phyloP scores from a whole-genome alignment of 2,797 vertebrate species.

The Neosilurus hyrtlii region DNA sequence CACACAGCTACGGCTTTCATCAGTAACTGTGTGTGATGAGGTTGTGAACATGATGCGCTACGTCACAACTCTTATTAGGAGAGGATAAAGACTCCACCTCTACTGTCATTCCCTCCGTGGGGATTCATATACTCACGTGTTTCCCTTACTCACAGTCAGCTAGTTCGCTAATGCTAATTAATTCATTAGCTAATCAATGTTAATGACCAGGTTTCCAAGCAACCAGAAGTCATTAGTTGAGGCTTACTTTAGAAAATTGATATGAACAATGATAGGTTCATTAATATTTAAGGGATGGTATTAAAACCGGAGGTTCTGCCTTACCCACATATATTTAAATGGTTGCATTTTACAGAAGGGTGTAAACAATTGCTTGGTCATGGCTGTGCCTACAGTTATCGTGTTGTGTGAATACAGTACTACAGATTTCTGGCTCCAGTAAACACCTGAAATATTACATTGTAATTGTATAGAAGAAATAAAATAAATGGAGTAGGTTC shows the following conservation, averaged over 20 bases:
- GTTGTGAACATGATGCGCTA: neutral
- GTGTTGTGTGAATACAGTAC: neutral
- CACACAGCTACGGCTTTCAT: neutral
- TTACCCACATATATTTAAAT: neutral
- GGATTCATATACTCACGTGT: neutral
- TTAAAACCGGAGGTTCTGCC: neutral
- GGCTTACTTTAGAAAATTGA: neutral
- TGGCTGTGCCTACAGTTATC: neutral
- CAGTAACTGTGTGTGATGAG: neutral
- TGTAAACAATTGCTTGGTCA: too few relatives aligned
- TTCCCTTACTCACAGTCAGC: neutral
- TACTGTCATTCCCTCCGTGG: neutral
- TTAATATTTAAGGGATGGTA: neutral
- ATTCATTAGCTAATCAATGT: neutral
- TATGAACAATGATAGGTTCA: neutral
- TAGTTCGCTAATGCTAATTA: neutral
- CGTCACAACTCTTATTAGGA: neutral
- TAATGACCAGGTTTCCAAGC: neutral
- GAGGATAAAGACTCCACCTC: neutral
- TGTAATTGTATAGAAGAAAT: too few relatives aligned
- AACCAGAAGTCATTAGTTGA: neutral
- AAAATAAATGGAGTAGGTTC: too few relatives aligned
- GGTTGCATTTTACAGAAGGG: too few relatives aligned
- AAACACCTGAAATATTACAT: neutral
- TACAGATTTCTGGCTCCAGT: neutral